Evolutionary conservation across 1,140 invertebrate genomes (phyloP).

Genomic region (Tetragnatha versicolor): DNA sequence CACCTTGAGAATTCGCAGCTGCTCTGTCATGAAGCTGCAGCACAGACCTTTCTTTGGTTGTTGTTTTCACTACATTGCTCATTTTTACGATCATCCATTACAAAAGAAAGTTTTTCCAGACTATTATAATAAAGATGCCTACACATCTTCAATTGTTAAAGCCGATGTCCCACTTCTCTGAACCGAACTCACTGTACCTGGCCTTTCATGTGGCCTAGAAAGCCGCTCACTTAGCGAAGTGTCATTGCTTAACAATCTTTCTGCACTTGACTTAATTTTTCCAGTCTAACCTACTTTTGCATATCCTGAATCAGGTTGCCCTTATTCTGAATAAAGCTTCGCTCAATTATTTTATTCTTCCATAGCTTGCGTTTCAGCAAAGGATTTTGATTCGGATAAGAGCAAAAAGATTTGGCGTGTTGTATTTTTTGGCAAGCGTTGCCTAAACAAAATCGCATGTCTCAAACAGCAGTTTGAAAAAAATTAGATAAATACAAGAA

Average conservation of each 20-base stretch:
- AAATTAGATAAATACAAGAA: too few relatives aligned
- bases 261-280: slow-evolving; percentile 44
- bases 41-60: too few relatives aligned
- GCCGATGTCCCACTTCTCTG: slow-evolving; percentile 20
- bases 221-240: slow-evolving; percentile 2
- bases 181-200: slow-evolving; percentile 3
- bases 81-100: too few relatives aligned
- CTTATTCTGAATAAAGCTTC: not conserved
- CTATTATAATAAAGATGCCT: not conserved
- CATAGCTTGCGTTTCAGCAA: not conserved
- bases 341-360: not conserved
- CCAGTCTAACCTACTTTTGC: slow-evolving; percentile 19
- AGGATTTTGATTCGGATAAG: too few relatives aligned
- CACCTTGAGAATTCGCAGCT: too few relatives aligned
- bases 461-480: too few relatives aligned
- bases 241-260: slow-evolving; percentile 26
- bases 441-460: too few relatives aligned
- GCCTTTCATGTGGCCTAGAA: slow-evolving; percentile 38
- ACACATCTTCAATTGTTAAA: not conserved
- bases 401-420: too few relatives aligned
- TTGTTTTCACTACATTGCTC: not conserved
- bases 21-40: too few relatives aligned
- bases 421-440: too few relatives aligned
- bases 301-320: slow-evolving; percentile 16
- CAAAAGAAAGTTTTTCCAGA: too few relatives aligned